Evolutionary conservation across 1,140 invertebrate species (phyloP).

Genomic region (Megathymus violae): DNA sequence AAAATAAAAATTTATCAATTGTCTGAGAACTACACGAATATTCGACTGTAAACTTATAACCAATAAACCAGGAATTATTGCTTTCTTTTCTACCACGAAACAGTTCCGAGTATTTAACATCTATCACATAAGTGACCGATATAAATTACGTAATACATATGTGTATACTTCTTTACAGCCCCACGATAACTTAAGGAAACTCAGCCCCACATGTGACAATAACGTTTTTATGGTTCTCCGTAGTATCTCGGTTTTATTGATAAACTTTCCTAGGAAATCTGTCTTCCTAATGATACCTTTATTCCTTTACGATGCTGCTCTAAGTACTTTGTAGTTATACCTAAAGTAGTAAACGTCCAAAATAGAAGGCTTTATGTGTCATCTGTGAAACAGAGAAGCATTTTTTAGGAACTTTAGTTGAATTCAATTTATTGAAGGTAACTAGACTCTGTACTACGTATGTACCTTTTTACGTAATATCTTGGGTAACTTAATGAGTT

Average conservation of each 20-base stretch:
- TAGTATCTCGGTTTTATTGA: constrained; percentile 24
- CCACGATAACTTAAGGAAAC: constrained; percentile 18
- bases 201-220: constrained; percentile 27
- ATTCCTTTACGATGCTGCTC: constrained; percentile 21
- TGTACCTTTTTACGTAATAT: too few species aligned
- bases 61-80: too few species aligned
- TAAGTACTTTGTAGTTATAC: not conserved
- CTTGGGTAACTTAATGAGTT: too few species aligned
- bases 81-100: not conserved
- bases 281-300: constrained; percentile 26
- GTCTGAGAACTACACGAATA: too few species aligned
- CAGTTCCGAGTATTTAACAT: not conserved
- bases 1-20: too few species aligned
- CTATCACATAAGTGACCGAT: constrained; percentile 4
- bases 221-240: constrained; percentile 26
- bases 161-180: constrained; percentile 2
- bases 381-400: too few species aligned
- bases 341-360: not conserved
- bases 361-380: too few species aligned
- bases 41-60: not conserved
- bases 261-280: constrained; percentile 30
- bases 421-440: too few species aligned
- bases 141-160: not conserved
- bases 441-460: too few species aligned
- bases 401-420: too few species aligned